Evolutionary conservation across 2,113 vertebrate species (phyloP), one percentile per base, ranked within the genome.

Genomic region (Actenoides lindsayi): DNA sequence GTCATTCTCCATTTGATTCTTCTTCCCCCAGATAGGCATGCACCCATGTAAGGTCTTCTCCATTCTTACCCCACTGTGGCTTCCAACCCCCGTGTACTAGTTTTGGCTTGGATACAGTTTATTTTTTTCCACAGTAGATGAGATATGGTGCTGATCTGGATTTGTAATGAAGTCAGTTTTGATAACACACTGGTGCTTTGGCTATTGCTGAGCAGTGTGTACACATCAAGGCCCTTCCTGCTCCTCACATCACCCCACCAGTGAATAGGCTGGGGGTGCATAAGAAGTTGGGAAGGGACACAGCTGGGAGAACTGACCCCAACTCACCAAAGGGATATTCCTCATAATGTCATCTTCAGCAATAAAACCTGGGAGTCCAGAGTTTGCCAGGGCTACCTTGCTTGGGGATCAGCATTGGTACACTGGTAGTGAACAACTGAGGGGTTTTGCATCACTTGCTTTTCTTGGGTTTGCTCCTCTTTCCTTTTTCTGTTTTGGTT

Each of bases 261-360:
- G 39, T 1, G 2, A 42, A 13, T 0, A 4, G 24, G 11, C 16
- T 16, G 11, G 31, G 28, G 8, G 5, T 27, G 48, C 42, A 11
- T 24, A 59, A 31, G 24, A 54, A n/a, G 20, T 0, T 50, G 37
- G 8, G 35, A 83, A 4, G 15, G 35, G 14, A 33, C 30, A 41
- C 1, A 3, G 46, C 16, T 0, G 0, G 21, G 35, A 46, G 53
- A 84, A 18, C 50, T 12, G 44, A 51, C 28, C n/a, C 16, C 44
- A 21, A 4, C 18, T 31, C 28, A 28, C 6, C 71, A 17, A 7
- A 68, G 17, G 13, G 3, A 17, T 53, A 30, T 23, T 5, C 30
- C 30, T 41, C 41, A 41, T 33, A 17, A 19, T 21, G 28, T 12
- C 5, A 2, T 23, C 39, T 53, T 53, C 41, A n/a, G 60, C 53